Evolutionary conservation across 2,888 invertebrate species (phyloP).

Genomic region (Pardosa pseudoannulata): DNA sequence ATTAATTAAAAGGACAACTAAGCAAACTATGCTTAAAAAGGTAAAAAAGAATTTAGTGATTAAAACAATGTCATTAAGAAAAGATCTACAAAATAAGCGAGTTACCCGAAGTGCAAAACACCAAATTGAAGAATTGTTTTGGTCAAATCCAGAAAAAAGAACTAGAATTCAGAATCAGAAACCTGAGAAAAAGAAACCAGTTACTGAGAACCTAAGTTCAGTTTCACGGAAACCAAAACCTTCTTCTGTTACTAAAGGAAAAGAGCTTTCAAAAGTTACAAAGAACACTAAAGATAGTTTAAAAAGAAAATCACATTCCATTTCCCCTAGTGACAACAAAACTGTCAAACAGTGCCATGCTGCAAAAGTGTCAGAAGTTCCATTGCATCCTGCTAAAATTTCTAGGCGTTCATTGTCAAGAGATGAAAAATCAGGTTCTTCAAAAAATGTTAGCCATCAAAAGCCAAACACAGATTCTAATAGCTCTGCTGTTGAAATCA

Average conservation of each 20-base stretch:
- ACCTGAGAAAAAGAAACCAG: slow-evolving; percentile 21
- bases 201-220: slow-evolving; percentile 7
- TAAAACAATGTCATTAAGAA: slow-evolving; percentile 66
- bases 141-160: slow-evolving; percentile 61
- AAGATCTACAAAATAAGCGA: slow-evolving; percentile 60
- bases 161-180: slow-evolving; percentile 14
- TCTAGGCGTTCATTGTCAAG: slow-evolving; percentile 22
- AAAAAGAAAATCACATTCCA: slow-evolving; percentile 19
- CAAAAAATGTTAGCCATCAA: neutral
- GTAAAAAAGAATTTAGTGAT: slow-evolving; percentile 34
- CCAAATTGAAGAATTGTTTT: slow-evolving; percentile 59
- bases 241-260: slow-evolving; percentile 18
- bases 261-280: neutral
- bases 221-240: slow-evolving; percentile 28
- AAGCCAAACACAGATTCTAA: neutral
- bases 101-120: slow-evolving; percentile 68
- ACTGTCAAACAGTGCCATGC: neutral
- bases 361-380: slow-evolving; percentile 16
- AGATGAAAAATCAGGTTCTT: slow-evolving; percentile 10
- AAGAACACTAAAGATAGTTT: neutral
- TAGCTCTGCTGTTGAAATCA: neutral
- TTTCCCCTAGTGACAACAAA: neutral
- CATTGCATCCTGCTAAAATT: slow-evolving; percentile 18
- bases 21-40: slow-evolving; percentile 45
- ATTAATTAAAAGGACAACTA: slow-evolving; percentile 30